Conservation (phyloP, 2,113 vertebrate species). For the Aptenodytes forsteri region DNA sequence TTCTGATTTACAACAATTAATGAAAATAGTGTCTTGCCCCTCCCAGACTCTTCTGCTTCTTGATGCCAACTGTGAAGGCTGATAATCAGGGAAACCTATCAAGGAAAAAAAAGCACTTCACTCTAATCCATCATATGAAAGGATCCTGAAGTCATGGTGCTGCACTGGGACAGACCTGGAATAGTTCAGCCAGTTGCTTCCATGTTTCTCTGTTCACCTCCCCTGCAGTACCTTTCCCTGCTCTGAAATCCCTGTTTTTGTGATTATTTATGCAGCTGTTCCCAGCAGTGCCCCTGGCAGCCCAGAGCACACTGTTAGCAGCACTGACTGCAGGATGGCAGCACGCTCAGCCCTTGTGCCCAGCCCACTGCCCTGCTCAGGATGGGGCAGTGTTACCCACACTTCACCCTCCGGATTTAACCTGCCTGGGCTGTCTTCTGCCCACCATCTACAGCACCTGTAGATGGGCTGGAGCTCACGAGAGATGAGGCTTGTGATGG, state of each 20-base stretch:
- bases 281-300: neutral
- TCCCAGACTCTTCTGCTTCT: neutral
- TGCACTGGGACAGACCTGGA: neutral
- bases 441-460: neutral
- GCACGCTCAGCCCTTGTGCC: fast-evolving
- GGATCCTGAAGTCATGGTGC: neutral
- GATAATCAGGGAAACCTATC: neutral
- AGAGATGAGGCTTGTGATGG: neutral
- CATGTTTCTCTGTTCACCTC: neutral
- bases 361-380: neutral
- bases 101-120: neutral
- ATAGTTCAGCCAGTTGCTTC: neutral
- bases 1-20: neutral
- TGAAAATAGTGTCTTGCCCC: neutral
- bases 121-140: neutral
- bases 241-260: neutral
- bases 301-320: neutral
- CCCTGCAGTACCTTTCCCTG: neutral
- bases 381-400: neutral
- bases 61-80: neutral
- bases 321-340: neutral
- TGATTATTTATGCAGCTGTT: neutral
- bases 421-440: neutral
- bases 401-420: neutral
- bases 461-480: neutral